phyloP scores from a whole-genome alignment of 2,888 invertebrate genomes.

The Pocota personata region DNA sequence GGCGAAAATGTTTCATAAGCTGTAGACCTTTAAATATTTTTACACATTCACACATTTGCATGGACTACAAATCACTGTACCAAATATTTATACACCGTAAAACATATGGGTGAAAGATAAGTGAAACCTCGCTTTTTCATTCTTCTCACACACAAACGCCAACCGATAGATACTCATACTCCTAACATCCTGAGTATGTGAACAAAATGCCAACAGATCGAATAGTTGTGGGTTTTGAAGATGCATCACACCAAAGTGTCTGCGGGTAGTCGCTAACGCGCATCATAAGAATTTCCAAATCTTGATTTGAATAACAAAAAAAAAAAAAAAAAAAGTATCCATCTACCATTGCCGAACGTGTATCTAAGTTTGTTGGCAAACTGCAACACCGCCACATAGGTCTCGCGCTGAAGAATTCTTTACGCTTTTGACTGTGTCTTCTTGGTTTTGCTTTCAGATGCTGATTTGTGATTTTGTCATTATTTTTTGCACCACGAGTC shows the following conservation, averaged over 20 bases:
- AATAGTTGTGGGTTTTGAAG: conserved; percentile 55
- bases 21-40: background rate
- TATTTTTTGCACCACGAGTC: conserved; percentile 67
- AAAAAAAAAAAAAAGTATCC: background rate
- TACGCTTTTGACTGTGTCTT: conserved; percentile 60
- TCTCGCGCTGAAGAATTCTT: conserved; percentile 63
- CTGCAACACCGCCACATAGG: conserved; percentile 6
- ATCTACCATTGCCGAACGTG: conserved; percentile 8
- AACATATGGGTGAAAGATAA: background rate
- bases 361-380: conserved; percentile 20
- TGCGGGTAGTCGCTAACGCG: conserved; percentile 69
- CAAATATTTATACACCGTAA: background rate
- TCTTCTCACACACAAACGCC: background rate
- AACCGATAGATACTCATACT: conserved; percentile 1
- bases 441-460: conserved; percentile 64
- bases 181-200: background rate
- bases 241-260: conserved; percentile 66
- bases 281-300: conserved; percentile 71
- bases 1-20: no score
- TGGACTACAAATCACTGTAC: no score
- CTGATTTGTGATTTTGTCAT: conserved; percentile 72
- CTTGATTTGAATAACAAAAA: conserved; percentile 65
- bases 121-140: background rate
- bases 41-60: no score
- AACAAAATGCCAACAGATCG: conserved; percentile 61